Evolutionary conservation across 2,888 invertebrate species (phyloP), one percentile per base, ranked within the genome.

Genomic region (Merodon equestris): DNA sequence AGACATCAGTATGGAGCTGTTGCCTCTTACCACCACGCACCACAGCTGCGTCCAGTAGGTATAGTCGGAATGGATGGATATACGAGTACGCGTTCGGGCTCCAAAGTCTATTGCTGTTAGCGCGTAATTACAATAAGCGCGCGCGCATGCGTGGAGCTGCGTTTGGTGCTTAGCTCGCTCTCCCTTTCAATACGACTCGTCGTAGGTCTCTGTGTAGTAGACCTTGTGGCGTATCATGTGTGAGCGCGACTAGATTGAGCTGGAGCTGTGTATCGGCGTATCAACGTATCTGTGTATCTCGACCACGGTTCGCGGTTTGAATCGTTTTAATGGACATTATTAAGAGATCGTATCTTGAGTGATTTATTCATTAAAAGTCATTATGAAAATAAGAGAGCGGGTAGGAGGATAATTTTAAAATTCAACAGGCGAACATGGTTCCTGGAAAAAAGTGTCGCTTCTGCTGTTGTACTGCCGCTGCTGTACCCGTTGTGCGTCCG

Each of bases 341-440:
- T 87, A 87, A 88, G 85, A 87, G 87, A 88, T 88, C 85, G 88
- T 87, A 87, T 87, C 87, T 84, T 84, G 86, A 86, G 86, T 87
- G 87, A 87, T 87, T 87, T 87, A 87, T 87, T 87, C 88, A 87
- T 87, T 87, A 87, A 86, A 86, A 85, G 85, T 84, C 87, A 87
- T 87, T 87, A 88, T 75, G 81, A 81, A 81, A 81, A 81, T 81
- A 81, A 79, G 79, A 79, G 58, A 60, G 60, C 53, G 63, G 51
- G 42, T 61, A 53, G 66, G 72, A 67, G 51, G 67, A 77, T 61
- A 61, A 60, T 70, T 79, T 79, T 79, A 79, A 79, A 79, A 79
- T 79, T 79, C 79, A 74, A 45, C 64, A 47, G 64, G 79, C 74
- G 79, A 79, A 17, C 70, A 12, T 40, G 50, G 74, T 79, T 79